Conservation (phyloP, 2,888 invertebrate genomes). For the Temnothorax ravouxi region DNA sequence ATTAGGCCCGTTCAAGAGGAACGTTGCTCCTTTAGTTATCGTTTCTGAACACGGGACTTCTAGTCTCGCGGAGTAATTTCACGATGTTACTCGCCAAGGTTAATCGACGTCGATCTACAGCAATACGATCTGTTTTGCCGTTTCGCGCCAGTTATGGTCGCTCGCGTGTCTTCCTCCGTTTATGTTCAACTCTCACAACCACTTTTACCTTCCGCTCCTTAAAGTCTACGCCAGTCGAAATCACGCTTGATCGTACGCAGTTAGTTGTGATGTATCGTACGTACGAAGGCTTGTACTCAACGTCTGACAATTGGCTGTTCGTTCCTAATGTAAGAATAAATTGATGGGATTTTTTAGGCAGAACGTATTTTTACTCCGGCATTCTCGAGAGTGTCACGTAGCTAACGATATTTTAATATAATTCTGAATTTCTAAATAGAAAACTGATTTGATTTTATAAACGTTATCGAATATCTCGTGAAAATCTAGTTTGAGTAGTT, state of each 20-base stretch:
- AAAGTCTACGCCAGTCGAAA: not conserved
- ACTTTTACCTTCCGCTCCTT: constrained; percentile 43
- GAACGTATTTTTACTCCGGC: not conserved
- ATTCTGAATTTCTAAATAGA: not conserved
- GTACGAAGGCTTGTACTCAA: not conserved
- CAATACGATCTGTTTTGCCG: constrained; percentile 67
- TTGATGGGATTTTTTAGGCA: not conserved
- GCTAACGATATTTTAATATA: not conserved
- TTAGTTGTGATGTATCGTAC: not conserved
- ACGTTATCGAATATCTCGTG: not conserved
- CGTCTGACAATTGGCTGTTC: not conserved
- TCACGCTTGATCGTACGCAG: constrained; percentile 11
- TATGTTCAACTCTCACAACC: constrained; percentile 61
- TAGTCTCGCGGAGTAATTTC: constrained; percentile 56
- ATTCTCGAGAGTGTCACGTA: not conserved
- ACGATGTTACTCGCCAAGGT: constrained; percentile 78
- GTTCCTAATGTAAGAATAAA: not conserved
- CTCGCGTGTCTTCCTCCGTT: constrained; percentile 79
- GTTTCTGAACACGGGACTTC: constrained; percentile 66
- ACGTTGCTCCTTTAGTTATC: constrained; percentile 63
- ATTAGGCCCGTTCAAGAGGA: not conserved
- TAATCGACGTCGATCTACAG: constrained; percentile 71
- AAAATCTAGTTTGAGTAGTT: not conserved
- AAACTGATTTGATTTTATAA: not conserved
- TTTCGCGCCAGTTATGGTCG: constrained; percentile 67